phyloP scores from a whole-genome alignment of 2,113 vertebrate species.

The Setophaga kirtlandii region DNA sequence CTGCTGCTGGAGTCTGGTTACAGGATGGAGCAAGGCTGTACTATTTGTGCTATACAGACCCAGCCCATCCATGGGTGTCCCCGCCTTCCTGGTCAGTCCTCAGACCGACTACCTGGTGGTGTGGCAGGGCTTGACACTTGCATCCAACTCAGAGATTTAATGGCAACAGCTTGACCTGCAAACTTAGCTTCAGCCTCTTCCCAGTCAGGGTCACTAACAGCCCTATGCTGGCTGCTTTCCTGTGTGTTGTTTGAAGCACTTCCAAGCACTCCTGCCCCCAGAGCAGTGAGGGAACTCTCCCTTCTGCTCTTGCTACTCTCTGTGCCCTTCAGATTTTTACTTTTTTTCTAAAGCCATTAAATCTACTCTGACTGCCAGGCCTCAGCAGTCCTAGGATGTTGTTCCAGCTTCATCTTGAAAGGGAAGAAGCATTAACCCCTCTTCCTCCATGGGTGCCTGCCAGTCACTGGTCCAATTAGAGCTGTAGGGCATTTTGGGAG shows the following conservation, averaged over 20 bases:
- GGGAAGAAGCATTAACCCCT: background rate
- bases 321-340: background rate
- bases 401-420: background rate
- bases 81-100: background rate
- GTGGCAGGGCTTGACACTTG: background rate
- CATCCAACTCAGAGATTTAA: background rate
- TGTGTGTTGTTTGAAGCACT: background rate
- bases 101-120: accelerated
- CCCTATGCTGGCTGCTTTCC: background rate
- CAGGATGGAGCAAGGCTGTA: conserved; percentile 2
- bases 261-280: background rate
- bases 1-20: conserved; percentile 33
- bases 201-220: background rate
- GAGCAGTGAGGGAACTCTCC: background rate
- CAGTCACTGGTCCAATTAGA: background rate
- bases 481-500: background rate
- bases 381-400: background rate
- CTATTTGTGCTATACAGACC: accelerated
- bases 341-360: background rate
- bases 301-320: background rate
- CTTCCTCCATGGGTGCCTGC: background rate
- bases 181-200: background rate
- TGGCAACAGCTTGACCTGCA: background rate
- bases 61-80: background rate
- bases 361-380: background rate